Percentiles rank a stretch among this genome's conserved stretches.
Conservation (phyloP, 2,113 vertebrate genomes). For the Leucopsar rothschildi region DNA sequence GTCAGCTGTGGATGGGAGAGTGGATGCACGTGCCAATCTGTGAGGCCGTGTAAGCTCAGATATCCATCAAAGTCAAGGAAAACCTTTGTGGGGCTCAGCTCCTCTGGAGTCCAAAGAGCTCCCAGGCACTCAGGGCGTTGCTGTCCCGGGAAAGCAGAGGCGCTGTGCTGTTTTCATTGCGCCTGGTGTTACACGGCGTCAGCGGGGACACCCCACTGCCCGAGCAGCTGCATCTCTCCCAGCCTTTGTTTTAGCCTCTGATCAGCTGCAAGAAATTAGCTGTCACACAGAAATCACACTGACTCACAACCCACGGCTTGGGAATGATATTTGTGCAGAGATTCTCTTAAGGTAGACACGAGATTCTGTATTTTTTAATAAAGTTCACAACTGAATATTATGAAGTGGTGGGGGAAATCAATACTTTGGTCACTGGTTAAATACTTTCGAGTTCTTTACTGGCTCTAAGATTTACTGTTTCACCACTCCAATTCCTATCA, state of each 20-base stretch:
- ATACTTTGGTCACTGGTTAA: background rate
- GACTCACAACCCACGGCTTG: background rate
- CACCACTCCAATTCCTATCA: background rate
- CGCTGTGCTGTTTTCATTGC: background rate
- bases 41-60: background rate
- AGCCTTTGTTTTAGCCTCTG: background rate
- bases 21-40: fast-evolving
- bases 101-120: background rate
- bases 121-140: background rate
- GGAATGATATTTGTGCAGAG: background rate
- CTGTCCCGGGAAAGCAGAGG: background rate
- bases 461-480: conserved; percentile 2
- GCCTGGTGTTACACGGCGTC: fast-evolving
- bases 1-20: background rate
- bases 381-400: background rate
- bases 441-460: background rate
- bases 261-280: background rate
- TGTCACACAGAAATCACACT: background rate
- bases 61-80: background rate
- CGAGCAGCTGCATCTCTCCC: background rate
- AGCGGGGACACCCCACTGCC: background rate
- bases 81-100: background rate
- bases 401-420: background rate
- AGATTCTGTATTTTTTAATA: background rate
- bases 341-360: background rate